Percentiles rank a stretch among this genome's conserved stretches.
Evolutionary conservation across 2,888 invertebrate species (phyloP).

Genomic region (Autographa gamma): DNA sequence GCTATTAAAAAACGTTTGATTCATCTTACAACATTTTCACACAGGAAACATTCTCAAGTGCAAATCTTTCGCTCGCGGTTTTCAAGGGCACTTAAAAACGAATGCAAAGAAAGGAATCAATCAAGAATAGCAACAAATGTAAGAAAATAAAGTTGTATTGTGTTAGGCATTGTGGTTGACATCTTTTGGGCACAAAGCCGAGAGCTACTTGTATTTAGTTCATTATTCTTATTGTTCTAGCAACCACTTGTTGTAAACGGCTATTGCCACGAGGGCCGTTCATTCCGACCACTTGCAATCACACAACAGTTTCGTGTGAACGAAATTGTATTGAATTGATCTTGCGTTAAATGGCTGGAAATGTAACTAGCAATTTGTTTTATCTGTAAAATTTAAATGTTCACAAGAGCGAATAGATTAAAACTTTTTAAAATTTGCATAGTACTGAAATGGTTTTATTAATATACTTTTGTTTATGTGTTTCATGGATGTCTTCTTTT

Average conservation of each 20-base stretch:
- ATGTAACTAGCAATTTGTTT: neutral
- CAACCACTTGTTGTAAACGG: slow-evolving; percentile 71
- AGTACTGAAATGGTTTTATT: neutral
- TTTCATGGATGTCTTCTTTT: too few species aligned
- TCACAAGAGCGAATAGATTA: neutral
- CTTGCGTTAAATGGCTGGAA: slow-evolving; percentile 1
- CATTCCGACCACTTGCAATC: slow-evolving; percentile 63
- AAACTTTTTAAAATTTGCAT: neutral
- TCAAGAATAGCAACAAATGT: slow-evolving; percentile 84
- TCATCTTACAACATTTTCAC: slow-evolving; percentile 56
- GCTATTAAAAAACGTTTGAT: slow-evolving; percentile 5
- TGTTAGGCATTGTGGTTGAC: slow-evolving; percentile 71
- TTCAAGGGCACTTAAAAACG: slow-evolving; percentile 69
- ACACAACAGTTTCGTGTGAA: slow-evolving; percentile 58
- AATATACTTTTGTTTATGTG: too few species aligned
- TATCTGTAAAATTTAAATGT: neutral
- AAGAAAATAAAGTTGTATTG: slow-evolving; percentile 82
- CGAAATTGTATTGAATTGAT: slow-evolving; percentile 33
- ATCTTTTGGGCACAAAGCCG: slow-evolving; percentile 82
- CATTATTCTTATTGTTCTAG: slow-evolving; percentile 83
- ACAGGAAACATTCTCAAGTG: slow-evolving; percentile 62
- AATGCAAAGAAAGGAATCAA: slow-evolving; percentile 74
- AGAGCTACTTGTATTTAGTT: slow-evolving; percentile 77
- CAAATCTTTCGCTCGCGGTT: slow-evolving; percentile 63
- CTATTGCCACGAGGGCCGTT: slow-evolving; percentile 69